Evolutionary conservation across 2,888 invertebrate genomes (phyloP), one percentile per base, ranked within the genome.

Genomic region (Dicranocentrus wangi): DNA sequence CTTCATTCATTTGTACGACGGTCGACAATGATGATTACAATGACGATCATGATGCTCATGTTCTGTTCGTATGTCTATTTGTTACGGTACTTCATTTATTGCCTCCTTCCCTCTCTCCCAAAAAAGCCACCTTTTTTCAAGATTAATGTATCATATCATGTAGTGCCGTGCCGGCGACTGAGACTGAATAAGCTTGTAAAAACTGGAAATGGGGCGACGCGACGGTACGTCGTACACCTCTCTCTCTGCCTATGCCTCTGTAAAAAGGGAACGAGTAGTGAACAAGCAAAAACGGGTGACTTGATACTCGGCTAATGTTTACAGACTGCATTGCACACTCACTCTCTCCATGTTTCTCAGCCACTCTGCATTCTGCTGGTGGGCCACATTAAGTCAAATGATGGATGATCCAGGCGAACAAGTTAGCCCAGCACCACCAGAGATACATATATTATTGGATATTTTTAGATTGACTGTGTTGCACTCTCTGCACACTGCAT

Each of bases 81-180:
- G 75, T 75, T 65, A 75, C 42, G 65, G 75, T 75, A 55, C 55
- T 75, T 66, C 75, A 75, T 66, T 53, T 65, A 72, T 25, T 60
- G 32, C 55, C 42, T 19, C 43, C 10, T 60, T 19, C 27, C 25
- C 66, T 39, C 27, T n/a, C 61, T n/a, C 47, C 3, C 15, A 32
- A 47, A 47, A 47, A 47, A 47, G 47, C 47, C n/a, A n/a, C 10
- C n/a, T 47, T n/a, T 10, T 32, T 32, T 47, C 47, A 47, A 47
- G n/a, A 17, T 60, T n/a, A 32, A 47, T 17, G 47, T 60, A 60
- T 32, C 60, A 60, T 60, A 19, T 32, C 32, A n/a, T 32, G 32
- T 32, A 32, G 32, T n/a, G n/a, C n/a, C n/a, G n/a, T n/a, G n/a
- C n/a, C n/a, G n/a, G n/a, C n/a, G n/a, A n/a, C n/a, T n/a, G n/a